Conservation (phyloP, 1,140 invertebrate genomes). For the Monochamus saltuarius region DNA sequence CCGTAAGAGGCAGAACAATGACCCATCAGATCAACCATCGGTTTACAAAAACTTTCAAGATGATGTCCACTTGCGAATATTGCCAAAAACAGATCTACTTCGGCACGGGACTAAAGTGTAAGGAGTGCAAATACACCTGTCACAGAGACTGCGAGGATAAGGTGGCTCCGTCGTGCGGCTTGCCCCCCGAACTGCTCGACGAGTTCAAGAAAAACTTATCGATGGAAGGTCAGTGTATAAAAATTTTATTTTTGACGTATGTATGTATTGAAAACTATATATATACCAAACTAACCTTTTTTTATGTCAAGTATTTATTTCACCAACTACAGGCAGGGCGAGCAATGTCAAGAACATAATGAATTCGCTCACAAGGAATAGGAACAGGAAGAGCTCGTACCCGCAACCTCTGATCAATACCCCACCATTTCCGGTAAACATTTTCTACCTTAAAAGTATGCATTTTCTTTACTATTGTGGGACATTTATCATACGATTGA, state of each 20-base stretch:
- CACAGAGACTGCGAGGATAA: constrained; percentile 83
- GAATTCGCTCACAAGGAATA: constrained; percentile 35
- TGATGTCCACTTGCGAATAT: constrained; percentile 86
- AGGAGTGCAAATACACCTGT: constrained; percentile 95
- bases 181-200: constrained; percentile 80
- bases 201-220: constrained; percentile 67
- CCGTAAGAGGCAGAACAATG: constrained; percentile 75
- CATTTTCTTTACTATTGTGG: no score
- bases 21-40: constrained; percentile 89
- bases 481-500: no score
- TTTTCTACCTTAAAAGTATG: no score
- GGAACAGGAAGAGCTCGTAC: constrained; percentile 56
- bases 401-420: constrained; percentile 62
- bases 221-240: constrained; percentile 17
- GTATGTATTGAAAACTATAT: neutral
- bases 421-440: constrained; percentile 61
- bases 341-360: constrained; percentile 45
- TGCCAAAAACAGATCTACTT: constrained; percentile 91
- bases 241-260: neutral
- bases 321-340: constrained; percentile 48
- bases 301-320: constrained; percentile 15
- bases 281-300: neutral
- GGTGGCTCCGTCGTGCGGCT: constrained; percentile 88
- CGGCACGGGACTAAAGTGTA: constrained; percentile 83
- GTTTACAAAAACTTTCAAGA: constrained; percentile 84